Evolutionary conservation across 2,888 invertebrate species (phyloP).

Genomic region (Agrochola lota): DNA sequence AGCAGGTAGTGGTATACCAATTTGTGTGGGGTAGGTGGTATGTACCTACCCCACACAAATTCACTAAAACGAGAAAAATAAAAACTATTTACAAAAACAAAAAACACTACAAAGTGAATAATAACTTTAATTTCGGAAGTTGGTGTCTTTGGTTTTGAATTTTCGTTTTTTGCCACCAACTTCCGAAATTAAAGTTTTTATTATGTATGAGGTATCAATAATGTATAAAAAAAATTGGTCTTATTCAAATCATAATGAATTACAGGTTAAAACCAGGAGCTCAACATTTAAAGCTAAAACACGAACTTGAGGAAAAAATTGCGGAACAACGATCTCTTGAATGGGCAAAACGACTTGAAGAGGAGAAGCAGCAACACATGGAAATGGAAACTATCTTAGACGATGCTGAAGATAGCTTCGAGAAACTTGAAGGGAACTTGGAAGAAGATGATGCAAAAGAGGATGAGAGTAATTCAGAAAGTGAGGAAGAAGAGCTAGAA

Average conservation of each 20-base stretch:
- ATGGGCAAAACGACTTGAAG: constrained; percentile 92
- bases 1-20: too few relatives aligned
- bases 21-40: too few relatives aligned
- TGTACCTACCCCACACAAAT: too few relatives aligned
- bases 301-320: constrained; percentile 93
- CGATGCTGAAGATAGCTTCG: constrained; percentile 84
- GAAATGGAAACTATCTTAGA: constrained; percentile 79
- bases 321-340: constrained; percentile 92
- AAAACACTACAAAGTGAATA: too few relatives aligned
- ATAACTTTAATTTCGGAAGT: too few relatives aligned
- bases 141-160: too few relatives aligned
- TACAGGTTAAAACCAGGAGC: constrained; percentile 92
- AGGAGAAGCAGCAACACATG: constrained; percentile 84
- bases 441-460: constrained; percentile 76
- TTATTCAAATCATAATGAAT: constrained; percentile 10
- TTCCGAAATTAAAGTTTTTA: neutral
- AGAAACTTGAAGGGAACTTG: constrained; percentile 83
- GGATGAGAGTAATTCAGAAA: constrained; percentile 85
- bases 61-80: too few relatives aligned
- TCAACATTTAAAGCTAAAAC: constrained; percentile 92
- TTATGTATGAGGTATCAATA: neutral
- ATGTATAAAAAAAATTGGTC: neutral
- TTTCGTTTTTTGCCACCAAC: too few relatives aligned
- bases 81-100: too few relatives aligned
- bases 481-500: constrained; percentile 85